Percentiles rank a stretch among this genome's conserved stretches.
Evolutionary conservation across 1,140 invertebrate genomes (phyloP).

Genomic region (Nylanderia fulva): DNA sequence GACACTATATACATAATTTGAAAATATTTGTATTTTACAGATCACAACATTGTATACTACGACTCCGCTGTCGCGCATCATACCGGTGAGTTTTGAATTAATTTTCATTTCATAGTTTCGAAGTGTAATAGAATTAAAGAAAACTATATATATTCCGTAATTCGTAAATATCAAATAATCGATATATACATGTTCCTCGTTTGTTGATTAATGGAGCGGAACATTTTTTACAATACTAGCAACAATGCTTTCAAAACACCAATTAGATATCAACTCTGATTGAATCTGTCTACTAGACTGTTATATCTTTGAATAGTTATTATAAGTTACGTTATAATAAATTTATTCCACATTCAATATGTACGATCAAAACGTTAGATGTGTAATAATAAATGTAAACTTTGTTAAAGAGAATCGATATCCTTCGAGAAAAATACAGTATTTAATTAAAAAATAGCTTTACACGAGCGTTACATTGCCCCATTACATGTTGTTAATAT

Average conservation of each 20-base stretch:
- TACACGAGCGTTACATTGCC: not conserved
- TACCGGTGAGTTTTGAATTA: too few relatives aligned
- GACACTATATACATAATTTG: too few relatives aligned
- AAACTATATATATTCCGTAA: too few relatives aligned
- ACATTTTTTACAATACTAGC: constrained; percentile 14
- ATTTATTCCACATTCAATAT: constrained; percentile 11
- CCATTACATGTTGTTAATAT: not conserved
- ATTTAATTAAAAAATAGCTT: constrained; percentile 34
- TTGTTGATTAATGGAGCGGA: not conserved
- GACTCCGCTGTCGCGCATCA: too few relatives aligned
- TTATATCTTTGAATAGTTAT: not conserved
- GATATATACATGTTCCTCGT: too few relatives aligned
- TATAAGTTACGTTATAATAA: constrained; percentile 14
- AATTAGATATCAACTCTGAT: constrained; percentile 2
- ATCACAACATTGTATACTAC: too few relatives aligned
- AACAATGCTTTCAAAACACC: not conserved
- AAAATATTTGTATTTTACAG: too few relatives aligned
- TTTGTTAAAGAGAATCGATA: constrained; percentile 9
- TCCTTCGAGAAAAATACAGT: not conserved
- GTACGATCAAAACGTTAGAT: constrained; percentile 16
- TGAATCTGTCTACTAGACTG: not conserved
- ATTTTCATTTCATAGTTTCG: too few relatives aligned
- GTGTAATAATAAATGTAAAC: not conserved
- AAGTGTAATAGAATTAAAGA: too few relatives aligned
- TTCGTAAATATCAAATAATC: too few relatives aligned